Conservation (phyloP, 2,888 invertebrate species). For the Apotomis betuletana region DNA sequence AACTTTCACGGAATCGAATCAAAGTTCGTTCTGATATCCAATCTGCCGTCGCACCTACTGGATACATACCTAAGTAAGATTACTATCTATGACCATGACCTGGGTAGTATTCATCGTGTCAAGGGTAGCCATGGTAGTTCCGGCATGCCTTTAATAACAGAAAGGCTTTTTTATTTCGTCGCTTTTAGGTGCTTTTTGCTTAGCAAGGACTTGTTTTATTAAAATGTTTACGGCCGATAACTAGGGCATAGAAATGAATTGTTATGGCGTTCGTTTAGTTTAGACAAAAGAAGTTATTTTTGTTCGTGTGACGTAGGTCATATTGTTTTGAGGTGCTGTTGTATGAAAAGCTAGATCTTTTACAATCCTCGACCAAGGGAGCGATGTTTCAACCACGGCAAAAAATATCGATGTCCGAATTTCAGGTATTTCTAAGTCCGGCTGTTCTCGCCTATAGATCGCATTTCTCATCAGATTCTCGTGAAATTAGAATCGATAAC, state of each 20-base stretch:
- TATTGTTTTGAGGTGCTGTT: too few species aligned
- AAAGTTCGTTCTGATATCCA: constrained; percentile 18
- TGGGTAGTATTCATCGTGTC: constrained; percentile 18
- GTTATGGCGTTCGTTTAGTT: background rate
- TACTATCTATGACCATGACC: constrained; percentile 22
- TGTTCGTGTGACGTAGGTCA: background rate
- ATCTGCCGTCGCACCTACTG: background rate
- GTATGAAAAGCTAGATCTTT: too few species aligned
- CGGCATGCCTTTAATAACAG: background rate
- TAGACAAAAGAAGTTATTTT: background rate
- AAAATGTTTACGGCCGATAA: constrained; percentile 15
- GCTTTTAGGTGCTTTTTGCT: background rate
- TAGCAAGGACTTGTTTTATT: constrained; percentile 3
- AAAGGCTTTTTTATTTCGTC: background rate
- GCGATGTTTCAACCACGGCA: too few species aligned
- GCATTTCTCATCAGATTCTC: too few species aligned
- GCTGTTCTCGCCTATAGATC: too few species aligned
- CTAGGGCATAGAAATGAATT: background rate
- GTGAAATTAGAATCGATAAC: too few species aligned
- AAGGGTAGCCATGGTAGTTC: constrained; percentile 26
- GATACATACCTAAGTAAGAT: constrained; percentile 1
- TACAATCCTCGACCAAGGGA: too few species aligned
- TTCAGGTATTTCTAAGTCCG: too few species aligned
- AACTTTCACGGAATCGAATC: constrained; percentile 14
- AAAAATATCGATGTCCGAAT: too few species aligned